These are phyloP conservation scores for Drosophila murphyi DNA, from an alignment of 1,140 invertebrate species.

Conservation along the genomic window DNA sequence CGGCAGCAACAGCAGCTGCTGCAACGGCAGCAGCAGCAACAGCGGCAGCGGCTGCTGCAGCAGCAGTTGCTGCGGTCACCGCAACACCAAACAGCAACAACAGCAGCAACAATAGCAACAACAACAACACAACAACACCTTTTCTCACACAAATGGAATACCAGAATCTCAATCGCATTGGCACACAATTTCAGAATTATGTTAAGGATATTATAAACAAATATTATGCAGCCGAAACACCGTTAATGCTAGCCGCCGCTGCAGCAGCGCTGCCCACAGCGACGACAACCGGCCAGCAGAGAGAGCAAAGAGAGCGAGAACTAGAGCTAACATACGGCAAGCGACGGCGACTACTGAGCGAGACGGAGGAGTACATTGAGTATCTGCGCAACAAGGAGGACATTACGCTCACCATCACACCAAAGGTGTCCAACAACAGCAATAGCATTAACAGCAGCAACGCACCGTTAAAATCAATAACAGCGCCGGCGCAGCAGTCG, in stretches of 20 bases:
- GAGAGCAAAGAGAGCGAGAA: constrained; percentile 39
- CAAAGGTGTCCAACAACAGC: constrained; percentile 50
- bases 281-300: constrained; percentile 68
- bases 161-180: constrained; percentile 82
- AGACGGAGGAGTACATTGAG: constrained; percentile 82
- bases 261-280: constrained; percentile 72
- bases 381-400: constrained; percentile 83
- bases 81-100: constrained; percentile 26
- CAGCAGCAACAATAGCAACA: constrained; percentile 41
- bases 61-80: constrained; percentile 24
- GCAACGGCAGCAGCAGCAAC: constrained; percentile 28
- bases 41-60: constrained; percentile 28
- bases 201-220: constrained; percentile 84
- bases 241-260: constrained; percentile 67
- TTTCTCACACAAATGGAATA: constrained; percentile 83
- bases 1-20: constrained; percentile 26
- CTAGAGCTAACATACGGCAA: constrained; percentile 65
- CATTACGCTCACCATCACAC: constrained; percentile 79
- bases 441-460: not conserved
- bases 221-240: constrained; percentile 81
- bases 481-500: constrained; percentile 40
- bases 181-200: constrained; percentile 83
- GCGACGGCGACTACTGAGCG: constrained; percentile 70
- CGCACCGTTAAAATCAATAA: constrained; percentile 18
- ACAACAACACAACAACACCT: constrained; percentile 47